Evolutionary conservation across 2,113 vertebrate species (phyloP).

Genomic region (Phalacrocorax pelagicus): DNA sequence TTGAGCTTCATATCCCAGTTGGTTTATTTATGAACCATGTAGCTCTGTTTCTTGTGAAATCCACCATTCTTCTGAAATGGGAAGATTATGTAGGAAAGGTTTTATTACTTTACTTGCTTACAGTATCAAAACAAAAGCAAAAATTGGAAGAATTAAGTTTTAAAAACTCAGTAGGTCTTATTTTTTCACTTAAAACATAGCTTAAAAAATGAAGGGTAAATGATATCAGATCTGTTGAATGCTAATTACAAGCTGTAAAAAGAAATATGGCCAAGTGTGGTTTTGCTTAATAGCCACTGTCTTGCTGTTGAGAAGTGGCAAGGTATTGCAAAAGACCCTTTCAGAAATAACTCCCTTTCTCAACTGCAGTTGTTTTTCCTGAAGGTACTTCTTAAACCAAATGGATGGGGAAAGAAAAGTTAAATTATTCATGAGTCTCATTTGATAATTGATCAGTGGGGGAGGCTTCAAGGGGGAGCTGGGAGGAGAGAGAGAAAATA

Average conservation of each 20-base stretch:
- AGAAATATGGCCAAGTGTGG: background rate
- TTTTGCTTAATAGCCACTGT: background rate
- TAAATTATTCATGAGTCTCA: conserved; percentile 68
- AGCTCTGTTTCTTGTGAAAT: background rate
- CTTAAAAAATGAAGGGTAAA: background rate
- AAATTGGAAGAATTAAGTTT: background rate
- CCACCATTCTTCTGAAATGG: background rate
- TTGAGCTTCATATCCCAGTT: background rate
- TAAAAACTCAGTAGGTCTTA: background rate
- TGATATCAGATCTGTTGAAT: background rate
- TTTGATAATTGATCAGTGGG: conserved; percentile 63
- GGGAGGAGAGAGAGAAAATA: background rate
- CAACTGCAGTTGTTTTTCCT: background rate
- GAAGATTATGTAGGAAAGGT: background rate
- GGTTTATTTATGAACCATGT: background rate
- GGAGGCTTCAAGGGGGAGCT: conserved; percentile 25
- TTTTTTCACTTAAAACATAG: background rate
- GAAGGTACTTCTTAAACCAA: background rate
- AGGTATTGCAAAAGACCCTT: background rate
- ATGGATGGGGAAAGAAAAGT: conserved; percentile 15
- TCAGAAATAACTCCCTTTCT: background rate
- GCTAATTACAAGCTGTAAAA: background rate
- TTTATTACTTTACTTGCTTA: background rate
- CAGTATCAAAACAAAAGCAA: background rate
- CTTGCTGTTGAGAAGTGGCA: background rate